A percentile compares a stretch with the other conserved stretches of the same genome.
Conservation (phyloP, 1,140 invertebrate genomes). For the Drosophila micromelanica region DNA sequence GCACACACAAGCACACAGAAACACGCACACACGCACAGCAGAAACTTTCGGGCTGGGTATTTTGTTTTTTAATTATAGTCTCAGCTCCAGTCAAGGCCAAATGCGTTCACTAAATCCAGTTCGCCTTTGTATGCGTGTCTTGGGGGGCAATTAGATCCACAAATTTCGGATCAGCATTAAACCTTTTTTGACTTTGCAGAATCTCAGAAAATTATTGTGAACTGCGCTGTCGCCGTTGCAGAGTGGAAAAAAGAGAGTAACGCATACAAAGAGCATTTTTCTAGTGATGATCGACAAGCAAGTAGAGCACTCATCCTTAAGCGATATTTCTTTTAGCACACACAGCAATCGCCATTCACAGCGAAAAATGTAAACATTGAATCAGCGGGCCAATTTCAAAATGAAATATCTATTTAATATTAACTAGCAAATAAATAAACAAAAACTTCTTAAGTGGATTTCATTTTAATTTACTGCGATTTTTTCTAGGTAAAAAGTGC, state of each 20-base stretch:
- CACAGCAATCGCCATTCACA: slow-evolving; percentile 22
- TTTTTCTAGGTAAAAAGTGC: background rate
- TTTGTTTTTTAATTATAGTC: slow-evolving; percentile 13
- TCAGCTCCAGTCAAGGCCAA: slow-evolving; percentile 20
- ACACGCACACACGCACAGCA: slow-evolving; percentile 20
- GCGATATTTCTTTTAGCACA: slow-evolving; percentile 24
- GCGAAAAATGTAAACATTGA: slow-evolving; percentile 26
- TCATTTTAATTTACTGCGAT: background rate
- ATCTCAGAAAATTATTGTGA: slow-evolving; percentile 19
- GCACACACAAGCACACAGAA: slow-evolving; percentile 57
- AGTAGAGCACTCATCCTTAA: slow-evolving; percentile 6
- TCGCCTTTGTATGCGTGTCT: slow-evolving; percentile 2
- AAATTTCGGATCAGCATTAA: slow-evolving; percentile 13
- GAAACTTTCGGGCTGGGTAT: background rate
- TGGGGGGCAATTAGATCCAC: slow-evolving; percentile 11
- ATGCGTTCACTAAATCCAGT: slow-evolving; percentile 17
- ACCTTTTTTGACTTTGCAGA: slow-evolving; percentile 16
- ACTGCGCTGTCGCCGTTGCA: slow-evolving; percentile 31
- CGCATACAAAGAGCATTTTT: slow-evolving; percentile 34
- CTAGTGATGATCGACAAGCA: slow-evolving; percentile 34
- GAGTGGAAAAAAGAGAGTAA: slow-evolving; percentile 18
- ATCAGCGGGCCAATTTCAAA: slow-evolving; percentile 18
- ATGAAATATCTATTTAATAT: background rate
- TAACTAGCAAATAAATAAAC: background rate
- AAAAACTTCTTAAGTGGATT: background rate